Conservation (phyloP, 2,113 vertebrate species). For the Tachysurus fulvidraco region DNA sequence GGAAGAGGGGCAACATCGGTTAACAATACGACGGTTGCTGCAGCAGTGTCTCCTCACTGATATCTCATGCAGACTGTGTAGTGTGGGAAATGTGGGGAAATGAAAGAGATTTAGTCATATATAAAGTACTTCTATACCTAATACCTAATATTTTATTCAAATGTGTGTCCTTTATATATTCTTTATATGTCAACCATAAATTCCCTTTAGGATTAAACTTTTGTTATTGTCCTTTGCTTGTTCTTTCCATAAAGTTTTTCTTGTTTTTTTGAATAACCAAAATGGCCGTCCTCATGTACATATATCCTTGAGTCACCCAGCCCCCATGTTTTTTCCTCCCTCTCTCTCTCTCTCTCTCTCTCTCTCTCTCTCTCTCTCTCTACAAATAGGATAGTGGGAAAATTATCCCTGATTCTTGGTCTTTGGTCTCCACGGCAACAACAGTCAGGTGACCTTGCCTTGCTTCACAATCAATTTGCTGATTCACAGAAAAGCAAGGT, state of each 20-base stretch:
- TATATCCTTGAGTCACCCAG: constrained; percentile 69
- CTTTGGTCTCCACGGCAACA: constrained; percentile 72
- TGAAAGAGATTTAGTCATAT: neutral
- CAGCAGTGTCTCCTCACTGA: neutral
- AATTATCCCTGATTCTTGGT: constrained; percentile 63
- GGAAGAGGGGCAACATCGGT: constrained; percentile 25
- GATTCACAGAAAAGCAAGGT: constrained; percentile 69
- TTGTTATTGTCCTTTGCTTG: neutral
- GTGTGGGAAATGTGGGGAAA: constrained; percentile 7
- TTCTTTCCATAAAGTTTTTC: constrained; percentile 66
- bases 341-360: constrained; percentile 3
- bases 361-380: constrained; percentile 45
- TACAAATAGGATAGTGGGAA: constrained; percentile 53
- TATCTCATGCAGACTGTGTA: constrained; percentile 4
- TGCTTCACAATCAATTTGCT: constrained; percentile 67
- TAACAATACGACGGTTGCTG: neutral
- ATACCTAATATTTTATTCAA: neutral
- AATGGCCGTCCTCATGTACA: constrained; percentile 65
- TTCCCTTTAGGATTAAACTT: neutral
- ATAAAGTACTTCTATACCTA: too few species aligned
- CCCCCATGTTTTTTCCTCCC: constrained; percentile 8
- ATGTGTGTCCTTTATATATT: neutral
- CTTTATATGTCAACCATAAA: too few species aligned
- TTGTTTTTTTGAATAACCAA: constrained; percentile 57
- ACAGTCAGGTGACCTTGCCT: constrained; percentile 75